Base-by-base conservation (phyloP, 1,140 invertebrate species). In the Druon quercuslanigerum region DNA sequence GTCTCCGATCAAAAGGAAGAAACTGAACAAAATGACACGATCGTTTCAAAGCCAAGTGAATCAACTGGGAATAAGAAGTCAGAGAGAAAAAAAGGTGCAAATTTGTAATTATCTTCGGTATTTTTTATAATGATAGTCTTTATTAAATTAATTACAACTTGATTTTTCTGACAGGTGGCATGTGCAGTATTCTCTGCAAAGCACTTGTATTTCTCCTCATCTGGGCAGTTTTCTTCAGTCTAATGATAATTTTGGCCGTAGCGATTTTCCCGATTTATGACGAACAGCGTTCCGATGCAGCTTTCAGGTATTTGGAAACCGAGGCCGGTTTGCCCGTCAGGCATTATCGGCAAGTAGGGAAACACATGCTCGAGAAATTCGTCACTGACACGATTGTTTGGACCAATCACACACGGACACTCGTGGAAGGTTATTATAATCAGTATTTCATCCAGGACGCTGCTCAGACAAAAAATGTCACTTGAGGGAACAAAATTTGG, bases 291-390 rank as follows among this genome's bases (percentile, higher is more conserved):
- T 81, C 83, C 0, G 82, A 87, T 17, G 56, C 72, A 3, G 66
- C 89, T 20, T 56, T 86, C 11, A 78, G 84, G 25, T 85, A 87
- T 46, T 66, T 88, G 11, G 80, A 89, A 78, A 71, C 7, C 6
- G 78, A 84, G 16, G 87, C 82, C 3, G 84, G 85, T 56, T 17
- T 89, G 40, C 85, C 82, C n/a, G 40, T 90, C 17, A 84, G 83
- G 19, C 50, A 73, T 74, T 88, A 88, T 82, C 83, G 86, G n/a
- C 72, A 80, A 73, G 50, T 82, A 6, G 75, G 80, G n/a, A 80
- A 78, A 25, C 72, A 83, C 72, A 52, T 72, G 17, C 60, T 84
- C 12, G 74, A 84, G 60, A 52, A 50, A 33, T 56, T 82, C 25
- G 66, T 80, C 25, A 51, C 80, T 46, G 56, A 81, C 8, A 70